Evolutionary conservation across 2,888 invertebrate species (phyloP), one percentile per base, ranked within the genome.

Genomic region (Rhingia campestris): DNA sequence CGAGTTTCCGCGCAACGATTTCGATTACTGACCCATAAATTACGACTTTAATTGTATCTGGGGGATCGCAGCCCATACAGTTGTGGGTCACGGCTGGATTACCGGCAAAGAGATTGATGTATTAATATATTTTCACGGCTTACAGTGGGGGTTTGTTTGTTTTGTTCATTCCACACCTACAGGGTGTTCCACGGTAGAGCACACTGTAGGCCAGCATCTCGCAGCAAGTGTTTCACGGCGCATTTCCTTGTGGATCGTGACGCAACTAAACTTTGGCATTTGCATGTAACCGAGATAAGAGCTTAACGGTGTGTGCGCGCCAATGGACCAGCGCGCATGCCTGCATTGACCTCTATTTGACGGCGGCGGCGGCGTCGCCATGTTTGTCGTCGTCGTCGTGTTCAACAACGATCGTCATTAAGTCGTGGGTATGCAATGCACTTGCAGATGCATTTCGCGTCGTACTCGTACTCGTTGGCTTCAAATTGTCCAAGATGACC

Each of bases 401-500:
- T 61, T 51, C 59, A 37, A 37, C 53, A 53, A 41, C 43, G 45
- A 37, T 37, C 53, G 53, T 53, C 53, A 72, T 72, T 72, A 53
- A 73, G 43, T 73, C 53, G 61, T 63, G 73, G 63, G 39, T 54
- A 53, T 63, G 45, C 73, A 63, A 53, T 63, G 45, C 73, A 63
- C 73, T 56, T 75, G 66, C 49, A 66, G 75, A 53, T 75, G 59
- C 53, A 67, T 67, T 66, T 58, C 51, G 53, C 41, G 41, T 59
- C 12, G 41, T 9, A 53, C 6, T 59, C 12, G 35, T 12, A 30
- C 37, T 73, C 39, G 54, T 47, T 56, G 63, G 14, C 73, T 56
- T 73, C 54, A 14, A 73, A 73, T 63, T 73, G 59, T 51, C 54
- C 76, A 61, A 69, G 69, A 76, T 76, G 76, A 76, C 69, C 76